phyloP scores from a whole-genome alignment of 2,113 vertebrate species.

The Sminthopsis crassicaudata region DNA sequence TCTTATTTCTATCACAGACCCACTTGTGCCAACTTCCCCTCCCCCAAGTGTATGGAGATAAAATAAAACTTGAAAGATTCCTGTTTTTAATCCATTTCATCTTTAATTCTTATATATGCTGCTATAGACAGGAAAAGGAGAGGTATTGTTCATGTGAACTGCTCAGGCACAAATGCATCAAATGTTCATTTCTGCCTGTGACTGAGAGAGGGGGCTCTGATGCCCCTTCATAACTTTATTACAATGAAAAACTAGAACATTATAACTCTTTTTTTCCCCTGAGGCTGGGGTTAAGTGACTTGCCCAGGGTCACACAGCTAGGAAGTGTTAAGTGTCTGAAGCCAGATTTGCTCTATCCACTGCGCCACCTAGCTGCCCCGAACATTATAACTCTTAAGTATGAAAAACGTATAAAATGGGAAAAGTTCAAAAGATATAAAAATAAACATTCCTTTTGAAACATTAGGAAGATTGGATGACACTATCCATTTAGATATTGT shows the following conservation, averaged over 20 bases:
- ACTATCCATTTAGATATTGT: neutral
- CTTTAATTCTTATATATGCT: neutral
- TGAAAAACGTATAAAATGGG: conserved; percentile 17
- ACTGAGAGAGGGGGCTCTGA: neutral
- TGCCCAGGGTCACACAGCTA: too few relatives aligned
- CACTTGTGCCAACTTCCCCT: neutral
- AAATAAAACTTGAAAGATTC: conserved; percentile 12
- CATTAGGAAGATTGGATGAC: neutral
- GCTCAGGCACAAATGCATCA: neutral
- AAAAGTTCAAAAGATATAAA: neutral
- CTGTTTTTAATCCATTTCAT: neutral
- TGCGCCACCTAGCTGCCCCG: too few relatives aligned
- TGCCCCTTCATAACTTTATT: conserved; percentile 4
- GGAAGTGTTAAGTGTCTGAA: too few relatives aligned
- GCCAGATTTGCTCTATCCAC: too few relatives aligned
- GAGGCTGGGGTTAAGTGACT: too few relatives aligned
- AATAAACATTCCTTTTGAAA: neutral
- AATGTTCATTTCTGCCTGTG: neutral
- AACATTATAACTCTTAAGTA: conserved; percentile 8
- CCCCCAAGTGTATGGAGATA: neutral
- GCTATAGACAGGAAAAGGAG: neutral
- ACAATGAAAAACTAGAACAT: conserved; percentile 35
- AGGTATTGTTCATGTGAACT: too few relatives aligned
- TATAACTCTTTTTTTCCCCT: too few relatives aligned
- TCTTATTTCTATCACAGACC: neutral